Conservation (phyloP, 2,888 invertebrate species). For the Pammene aurita region DNA sequence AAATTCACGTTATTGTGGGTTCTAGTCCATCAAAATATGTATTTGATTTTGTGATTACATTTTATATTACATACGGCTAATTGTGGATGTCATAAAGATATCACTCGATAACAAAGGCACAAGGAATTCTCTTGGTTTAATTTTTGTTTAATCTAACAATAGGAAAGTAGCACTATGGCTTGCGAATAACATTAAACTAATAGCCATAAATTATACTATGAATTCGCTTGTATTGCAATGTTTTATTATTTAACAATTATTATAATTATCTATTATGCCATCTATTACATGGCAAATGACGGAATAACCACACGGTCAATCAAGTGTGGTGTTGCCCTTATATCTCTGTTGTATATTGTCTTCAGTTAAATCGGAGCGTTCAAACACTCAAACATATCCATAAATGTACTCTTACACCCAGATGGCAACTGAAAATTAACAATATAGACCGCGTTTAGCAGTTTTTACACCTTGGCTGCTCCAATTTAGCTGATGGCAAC, state of each 20-base stretch:
- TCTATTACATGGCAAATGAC: background rate
- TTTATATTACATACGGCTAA: constrained; percentile 49
- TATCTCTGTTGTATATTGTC: constrained; percentile 4
- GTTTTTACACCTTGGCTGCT: background rate
- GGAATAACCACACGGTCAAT: constrained; percentile 11
- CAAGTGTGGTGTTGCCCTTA: constrained; percentile 7
- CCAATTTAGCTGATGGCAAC: background rate
- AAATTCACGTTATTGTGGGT: constrained; percentile 71
- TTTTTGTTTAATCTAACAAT: constrained; percentile 79
- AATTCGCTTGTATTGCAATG: constrained; percentile 80
- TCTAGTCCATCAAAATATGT: constrained; percentile 79
- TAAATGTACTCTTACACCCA: background rate
- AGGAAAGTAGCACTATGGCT: constrained; percentile 77
- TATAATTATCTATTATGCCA: constrained; percentile 41
- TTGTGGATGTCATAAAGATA: constrained; percentile 60
- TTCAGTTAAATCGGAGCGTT: background rate
- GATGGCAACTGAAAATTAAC: too few species aligned
- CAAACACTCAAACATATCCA: background rate
- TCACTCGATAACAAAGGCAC: constrained; percentile 57
- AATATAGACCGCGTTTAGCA: background rate
- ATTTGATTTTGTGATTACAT: constrained; percentile 61
- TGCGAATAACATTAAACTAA: constrained; percentile 81
- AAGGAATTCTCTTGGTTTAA: constrained; percentile 72
- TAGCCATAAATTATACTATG: constrained; percentile 77
- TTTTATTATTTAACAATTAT: constrained; percentile 69